phyloP scores from a whole-genome alignment of 2,797 vertebrate genomes.

The Sciaenops ocellatus region DNA sequence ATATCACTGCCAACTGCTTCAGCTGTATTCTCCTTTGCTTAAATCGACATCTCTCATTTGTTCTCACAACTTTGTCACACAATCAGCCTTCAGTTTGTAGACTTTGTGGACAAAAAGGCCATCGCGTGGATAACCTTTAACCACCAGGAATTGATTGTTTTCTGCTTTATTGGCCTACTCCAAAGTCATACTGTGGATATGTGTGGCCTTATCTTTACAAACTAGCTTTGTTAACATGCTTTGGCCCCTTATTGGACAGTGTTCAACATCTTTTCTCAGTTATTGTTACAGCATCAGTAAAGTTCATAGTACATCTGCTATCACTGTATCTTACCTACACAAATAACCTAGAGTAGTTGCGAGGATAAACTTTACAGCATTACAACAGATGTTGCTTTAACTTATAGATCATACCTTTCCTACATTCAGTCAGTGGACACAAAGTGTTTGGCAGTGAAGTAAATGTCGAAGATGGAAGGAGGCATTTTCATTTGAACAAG shows the following conservation, averaged over 20 bases:
- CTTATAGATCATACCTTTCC: not conserved
- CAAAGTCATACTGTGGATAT: constrained; percentile 31
- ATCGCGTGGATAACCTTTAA: constrained; percentile 1
- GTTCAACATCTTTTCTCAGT: not conserved
- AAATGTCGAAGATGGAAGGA: not conserved
- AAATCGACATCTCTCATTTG: not conserved
- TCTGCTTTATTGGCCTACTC: constrained; percentile 3
- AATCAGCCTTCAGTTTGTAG: not conserved
- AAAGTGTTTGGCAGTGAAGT: not conserved
- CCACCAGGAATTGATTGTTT: not conserved
- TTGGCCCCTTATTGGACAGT: not conserved
- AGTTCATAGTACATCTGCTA: constrained; percentile 9
- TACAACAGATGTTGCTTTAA: not conserved
- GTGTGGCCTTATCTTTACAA: constrained; percentile 38
- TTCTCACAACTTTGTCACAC: not conserved
- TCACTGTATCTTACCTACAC: not conserved
- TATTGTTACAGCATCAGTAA: not conserved
- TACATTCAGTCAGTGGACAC: not conserved
- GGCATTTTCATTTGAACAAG: not conserved
- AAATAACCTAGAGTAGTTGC: not conserved
- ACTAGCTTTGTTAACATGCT: not conserved
- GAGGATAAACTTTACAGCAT: not conserved
- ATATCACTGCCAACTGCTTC: not conserved
- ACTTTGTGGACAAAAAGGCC: not conserved
- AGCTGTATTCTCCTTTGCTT: not conserved